phyloP scores from a whole-genome alignment of 2,113 vertebrate genomes.

The Bujurquina vittata region DNA sequence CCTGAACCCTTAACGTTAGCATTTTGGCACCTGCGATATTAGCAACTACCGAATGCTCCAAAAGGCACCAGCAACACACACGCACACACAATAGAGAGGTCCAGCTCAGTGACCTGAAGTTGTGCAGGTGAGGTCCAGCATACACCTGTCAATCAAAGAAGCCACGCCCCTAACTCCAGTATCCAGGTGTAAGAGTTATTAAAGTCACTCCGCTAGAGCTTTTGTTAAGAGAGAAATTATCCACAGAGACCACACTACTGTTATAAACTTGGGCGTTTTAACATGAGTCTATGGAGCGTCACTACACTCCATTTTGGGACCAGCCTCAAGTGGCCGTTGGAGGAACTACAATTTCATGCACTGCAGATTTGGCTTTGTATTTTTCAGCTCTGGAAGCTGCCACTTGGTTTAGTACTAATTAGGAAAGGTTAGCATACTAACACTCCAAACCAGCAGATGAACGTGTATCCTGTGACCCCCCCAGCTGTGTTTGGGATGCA shows the following conservation, averaged over 20 bases:
- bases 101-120: too few relatives aligned
- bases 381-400: background rate
- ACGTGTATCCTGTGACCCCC: background rate
- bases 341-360: background rate
- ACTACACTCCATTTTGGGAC: background rate
- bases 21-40: too few relatives aligned
- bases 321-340: background rate
- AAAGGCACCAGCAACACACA: too few relatives aligned
- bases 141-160: too few relatives aligned
- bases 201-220: background rate
- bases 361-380: background rate
- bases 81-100: background rate
- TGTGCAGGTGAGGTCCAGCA: too few relatives aligned
- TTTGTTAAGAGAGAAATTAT: background rate
- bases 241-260: too few relatives aligned
- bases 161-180: too few relatives aligned
- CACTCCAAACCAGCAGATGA: background rate
- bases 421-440: background rate
- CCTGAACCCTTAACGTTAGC: too few relatives aligned
- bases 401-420: background rate
- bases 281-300: background rate
- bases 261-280: background rate
- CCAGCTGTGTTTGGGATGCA: conserved; percentile 44
- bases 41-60: too few relatives aligned
- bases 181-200: too few relatives aligned